Percentiles rank a stretch among this genome's conserved stretches.
These are phyloP conservation scores for Excalfactoria chinensis DNA, from an alignment of 2,113 vertebrate genomes.

Conservation along the genomic window DNA sequence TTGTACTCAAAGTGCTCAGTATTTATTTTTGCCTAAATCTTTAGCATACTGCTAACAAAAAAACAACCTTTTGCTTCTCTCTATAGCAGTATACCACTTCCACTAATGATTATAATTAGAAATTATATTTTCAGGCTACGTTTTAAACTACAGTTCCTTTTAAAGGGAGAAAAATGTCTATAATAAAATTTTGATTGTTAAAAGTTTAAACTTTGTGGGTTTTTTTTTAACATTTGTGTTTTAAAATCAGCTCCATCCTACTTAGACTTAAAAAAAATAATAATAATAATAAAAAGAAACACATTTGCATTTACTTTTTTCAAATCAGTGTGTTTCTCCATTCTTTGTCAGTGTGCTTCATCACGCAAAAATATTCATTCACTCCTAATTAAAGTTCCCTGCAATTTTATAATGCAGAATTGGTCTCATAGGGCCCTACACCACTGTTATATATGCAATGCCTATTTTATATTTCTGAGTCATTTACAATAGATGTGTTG, in stretches of 20 bases:
- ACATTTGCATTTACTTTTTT: slow-evolving; percentile 57
- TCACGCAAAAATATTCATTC: slow-evolving; percentile 63
- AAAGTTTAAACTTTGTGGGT: slow-evolving; percentile 15
- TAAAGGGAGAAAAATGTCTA: slow-evolving; percentile 3
- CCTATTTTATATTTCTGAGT: slow-evolving; percentile 41
- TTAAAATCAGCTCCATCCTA: slow-evolving; percentile 67
- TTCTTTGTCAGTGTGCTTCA: slow-evolving; percentile 66
- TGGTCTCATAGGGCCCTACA: slow-evolving; percentile 53
- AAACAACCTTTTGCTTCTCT: slow-evolving; percentile 44
- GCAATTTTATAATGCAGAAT: slow-evolving; percentile 69
- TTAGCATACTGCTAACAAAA: neutral
- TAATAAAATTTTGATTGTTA: slow-evolving; percentile 33
- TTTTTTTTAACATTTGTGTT: slow-evolving; percentile 70
- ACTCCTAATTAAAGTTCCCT: slow-evolving; percentile 62
- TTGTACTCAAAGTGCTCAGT: neutral
- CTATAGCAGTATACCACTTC: neutral
- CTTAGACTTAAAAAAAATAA: slow-evolving; percentile 38
- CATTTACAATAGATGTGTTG: neutral
- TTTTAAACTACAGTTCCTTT: neutral
- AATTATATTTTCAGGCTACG: neutral
- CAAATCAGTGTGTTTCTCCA: slow-evolving; percentile 48
- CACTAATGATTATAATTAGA: slow-evolving; percentile 45
- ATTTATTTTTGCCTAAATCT: neutral
- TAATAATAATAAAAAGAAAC: slow-evolving; percentile 53
- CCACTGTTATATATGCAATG: slow-evolving; percentile 19